Percentiles rank a stretch among this genome's conserved stretches.
Evolutionary conservation across 2,797 vertebrate genomes (phyloP).

Genomic region (Lophotriccus pileatus): DNA sequence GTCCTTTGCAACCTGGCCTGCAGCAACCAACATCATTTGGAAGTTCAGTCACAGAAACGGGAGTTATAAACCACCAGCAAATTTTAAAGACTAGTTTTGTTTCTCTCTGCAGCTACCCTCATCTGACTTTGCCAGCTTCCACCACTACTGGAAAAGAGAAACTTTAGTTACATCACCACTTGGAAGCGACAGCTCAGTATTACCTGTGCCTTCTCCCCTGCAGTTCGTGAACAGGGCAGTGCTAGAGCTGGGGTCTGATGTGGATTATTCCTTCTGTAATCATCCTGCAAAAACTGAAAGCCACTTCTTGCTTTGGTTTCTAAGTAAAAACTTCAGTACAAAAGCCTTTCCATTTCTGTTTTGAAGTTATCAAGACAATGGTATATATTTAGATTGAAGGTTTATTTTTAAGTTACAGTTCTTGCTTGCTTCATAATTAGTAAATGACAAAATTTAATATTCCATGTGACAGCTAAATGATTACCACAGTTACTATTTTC

Average conservation of each 20-base stretch:
- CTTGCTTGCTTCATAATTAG: background rate
- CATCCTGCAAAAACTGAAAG: background rate
- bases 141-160: background rate
- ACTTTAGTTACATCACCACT: accelerated
- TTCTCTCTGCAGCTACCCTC: background rate
- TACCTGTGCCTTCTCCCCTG: background rate
- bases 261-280: background rate
- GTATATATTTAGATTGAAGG: background rate
- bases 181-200: background rate
- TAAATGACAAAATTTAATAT: background rate
- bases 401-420: background rate
- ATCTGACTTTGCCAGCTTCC: background rate
- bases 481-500: background rate
- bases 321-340: background rate
- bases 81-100: background rate
- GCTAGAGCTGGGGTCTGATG: background rate
- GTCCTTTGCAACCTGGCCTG: background rate
- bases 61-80: background rate
- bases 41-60: background rate
- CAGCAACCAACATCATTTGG: background rate
- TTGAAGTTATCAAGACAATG: background rate
- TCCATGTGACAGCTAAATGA: background rate
- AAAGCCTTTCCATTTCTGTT: background rate
- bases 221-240: background rate
- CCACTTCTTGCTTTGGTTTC: background rate